Evolutionary conservation across 2,113 vertebrate genomes (phyloP), one percentile per base, ranked within the genome.

Genomic region (Boleophthalmus pectinirostris): DNA sequence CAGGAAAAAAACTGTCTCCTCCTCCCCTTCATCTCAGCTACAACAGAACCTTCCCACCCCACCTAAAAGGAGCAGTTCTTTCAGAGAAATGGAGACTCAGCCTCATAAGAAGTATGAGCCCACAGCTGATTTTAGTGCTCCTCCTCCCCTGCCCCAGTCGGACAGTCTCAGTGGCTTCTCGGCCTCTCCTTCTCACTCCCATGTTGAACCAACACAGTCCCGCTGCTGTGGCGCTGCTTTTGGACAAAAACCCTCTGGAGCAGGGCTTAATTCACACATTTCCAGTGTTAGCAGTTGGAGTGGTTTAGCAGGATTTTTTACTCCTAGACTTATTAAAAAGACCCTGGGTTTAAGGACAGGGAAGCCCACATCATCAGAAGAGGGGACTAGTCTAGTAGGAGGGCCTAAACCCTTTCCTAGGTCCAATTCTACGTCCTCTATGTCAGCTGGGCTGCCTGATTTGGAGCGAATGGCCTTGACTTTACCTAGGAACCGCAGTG

Each of bases 361-460:
- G 77, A 98, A 97, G 89, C 90, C 95, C 0, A 13, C 94, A 56
- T 93, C 93, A 77, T 88, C 85, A 67, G 98, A 98, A 68, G 98
- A 97, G 70, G 78, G 82, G 35, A 84, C 78, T 24, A 80, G 75
- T 66, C 49, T 88, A 74, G 81, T 82, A 33, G 85, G 89, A 23
- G 92, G 87, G 56, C 88, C 94, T 77, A 98, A 98, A 89, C 96
- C 98, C 85, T 99, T 99, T 79, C 97, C 98, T 67, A 93, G 98
- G 90, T 99, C 98, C 81, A 99, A 99, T 93, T 99, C 98, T 87
- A 99, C 98, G 79, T 98, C 98, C 92, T 99, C 98, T 54, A 97
- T 99, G 98, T 96, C 96, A 83, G 95, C 97, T 80, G 96, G 97
- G 86, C 93, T 97, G 88, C 95, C 96, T 72, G 98, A 99, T 91